Base-by-base conservation (phyloP, 1,140 invertebrate species). In the Cecropterus lyciades region DNA sequence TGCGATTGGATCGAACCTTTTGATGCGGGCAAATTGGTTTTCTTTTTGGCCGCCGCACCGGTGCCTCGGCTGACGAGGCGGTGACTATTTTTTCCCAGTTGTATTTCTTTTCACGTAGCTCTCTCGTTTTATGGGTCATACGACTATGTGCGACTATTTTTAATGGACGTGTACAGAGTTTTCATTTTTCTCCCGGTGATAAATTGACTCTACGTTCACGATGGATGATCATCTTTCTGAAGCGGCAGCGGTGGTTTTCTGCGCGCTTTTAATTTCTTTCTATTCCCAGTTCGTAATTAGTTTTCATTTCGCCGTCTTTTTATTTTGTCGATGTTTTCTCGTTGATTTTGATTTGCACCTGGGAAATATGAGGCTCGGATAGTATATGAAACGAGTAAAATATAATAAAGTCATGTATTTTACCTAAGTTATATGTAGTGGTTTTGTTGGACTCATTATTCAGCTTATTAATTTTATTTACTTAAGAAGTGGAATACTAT, bases 51-150 rank as follows among this genome's bases (percentile, higher is more conserved):
- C 70, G 43, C 43, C 43, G 43, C 75, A 65, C 67, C 84, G 82
- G 69, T 75, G 73, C 67, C 73, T 73, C 72, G 72, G 67, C 77
- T 82, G 86, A 85, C 84, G 85, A 85, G 83, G 84, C 82, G 78
- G 72, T 73, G 78, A 78, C 77, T 75, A 78, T 84, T 84, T 85
- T 72, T 85, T 37, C 73, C 79, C 80, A 74, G 78, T 79, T 81
- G 84, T 89, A 83, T 90, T 91, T 90, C 83, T 87, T 84, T 90
- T 78, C 84, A 87, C 85, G 78, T 81, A 77, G 84, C 82, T 79
- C 82, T 79, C 84, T 79, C 83, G 83, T 90, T 91, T 89, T 91
- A 89, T 91, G 87, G 89, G 89, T 91, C 89, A 91, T 88, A 79
- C 84, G 83, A 88, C 85, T 88, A 91, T 87, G 78, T 75, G 80